A percentile compares a stretch with the other conserved stretches of the same genome.
Conservation (phyloP, 2,888 invertebrate genomes). For the Pilophorus perplexus region DNA sequence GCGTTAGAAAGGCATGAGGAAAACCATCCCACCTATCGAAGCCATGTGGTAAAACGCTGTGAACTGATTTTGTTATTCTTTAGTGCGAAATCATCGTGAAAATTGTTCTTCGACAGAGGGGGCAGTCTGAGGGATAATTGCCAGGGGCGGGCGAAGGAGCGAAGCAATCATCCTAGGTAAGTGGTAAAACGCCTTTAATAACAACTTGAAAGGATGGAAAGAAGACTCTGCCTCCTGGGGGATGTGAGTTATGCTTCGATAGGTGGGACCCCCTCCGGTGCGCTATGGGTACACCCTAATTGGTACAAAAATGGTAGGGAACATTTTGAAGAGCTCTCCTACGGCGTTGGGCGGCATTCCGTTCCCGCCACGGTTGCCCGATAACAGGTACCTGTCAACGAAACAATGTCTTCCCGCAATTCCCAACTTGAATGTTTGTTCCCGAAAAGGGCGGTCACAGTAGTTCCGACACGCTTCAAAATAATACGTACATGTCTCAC, state of each 20-base stretch:
- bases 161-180: conserved; percentile 24
- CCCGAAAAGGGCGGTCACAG: conserved; percentile 13
- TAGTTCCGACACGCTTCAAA: conserved; percentile 15
- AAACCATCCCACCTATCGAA: too few species aligned
- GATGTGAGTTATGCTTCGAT: conserved; percentile 25
- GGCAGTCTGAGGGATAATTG: background rate
- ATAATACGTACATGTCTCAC: background rate
- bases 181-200: conserved; percentile 27
- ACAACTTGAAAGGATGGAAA: conserved; percentile 12
- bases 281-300: conserved; percentile 12
- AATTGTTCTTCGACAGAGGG: background rate
- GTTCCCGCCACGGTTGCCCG: conserved; percentile 5
- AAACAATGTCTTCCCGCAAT: conserved; percentile 1
- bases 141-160: conserved; percentile 15
- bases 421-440: conserved; percentile 1
- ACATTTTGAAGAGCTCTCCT: conserved; percentile 16
- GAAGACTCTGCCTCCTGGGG: conserved; percentile 16
- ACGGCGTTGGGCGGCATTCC: conserved; percentile 22
- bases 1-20: too few species aligned
- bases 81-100: conserved; percentile 23
- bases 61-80: background rate
- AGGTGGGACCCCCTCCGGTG: conserved; percentile 9
- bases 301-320: conserved; percentile 12
- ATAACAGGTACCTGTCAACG: conserved; percentile 26
- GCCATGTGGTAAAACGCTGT: background rate